A percentile compares a stretch with the other conserved stretches of the same genome.
Evolutionary conservation across 64 coral and sea anemone genomes (phyloP).

Genomic region (Montipora foliosa): DNA sequence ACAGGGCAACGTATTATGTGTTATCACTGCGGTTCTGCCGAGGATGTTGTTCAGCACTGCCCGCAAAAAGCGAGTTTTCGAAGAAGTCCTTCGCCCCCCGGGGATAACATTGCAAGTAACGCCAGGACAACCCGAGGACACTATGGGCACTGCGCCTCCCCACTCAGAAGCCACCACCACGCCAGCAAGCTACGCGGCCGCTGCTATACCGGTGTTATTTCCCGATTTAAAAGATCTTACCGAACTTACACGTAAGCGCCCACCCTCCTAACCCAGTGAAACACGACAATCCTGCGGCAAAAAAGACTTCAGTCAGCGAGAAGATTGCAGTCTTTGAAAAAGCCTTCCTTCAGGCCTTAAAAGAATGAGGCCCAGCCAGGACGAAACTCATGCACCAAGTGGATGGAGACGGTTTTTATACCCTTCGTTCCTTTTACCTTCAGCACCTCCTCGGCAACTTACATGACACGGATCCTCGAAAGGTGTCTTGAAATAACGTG

Average conservation of each 20-base stretch:
- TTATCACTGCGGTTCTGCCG: background rate
- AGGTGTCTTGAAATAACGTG: accelerated
- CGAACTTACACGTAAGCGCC: background rate
- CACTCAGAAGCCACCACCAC: background rate
- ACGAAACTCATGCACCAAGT: too few species aligned
- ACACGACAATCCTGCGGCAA: background rate
- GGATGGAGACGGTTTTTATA: too few species aligned
- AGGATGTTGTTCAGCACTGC: background rate
- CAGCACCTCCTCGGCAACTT: too few species aligned
- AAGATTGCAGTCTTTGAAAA: too few species aligned
- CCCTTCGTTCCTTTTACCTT: too few species aligned
- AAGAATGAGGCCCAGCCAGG: background rate
- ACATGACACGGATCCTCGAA: too few species aligned
- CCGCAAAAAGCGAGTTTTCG: background rate
- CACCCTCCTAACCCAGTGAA: background rate
- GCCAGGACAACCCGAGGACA: accelerated
- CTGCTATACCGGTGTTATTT: too few species aligned
- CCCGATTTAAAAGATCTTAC: accelerated
- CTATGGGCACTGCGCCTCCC: background rate
- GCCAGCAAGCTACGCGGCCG: background rate
- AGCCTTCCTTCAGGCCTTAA: background rate
- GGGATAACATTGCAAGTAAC: background rate
- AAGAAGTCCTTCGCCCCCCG: background rate
- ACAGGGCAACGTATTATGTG: background rate
- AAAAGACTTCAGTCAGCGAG: background rate